Evolutionary conservation across 2,113 vertebrate genomes (phyloP), one percentile per base, ranked within the genome.

Genomic region (Okapia johnstoni): DNA sequence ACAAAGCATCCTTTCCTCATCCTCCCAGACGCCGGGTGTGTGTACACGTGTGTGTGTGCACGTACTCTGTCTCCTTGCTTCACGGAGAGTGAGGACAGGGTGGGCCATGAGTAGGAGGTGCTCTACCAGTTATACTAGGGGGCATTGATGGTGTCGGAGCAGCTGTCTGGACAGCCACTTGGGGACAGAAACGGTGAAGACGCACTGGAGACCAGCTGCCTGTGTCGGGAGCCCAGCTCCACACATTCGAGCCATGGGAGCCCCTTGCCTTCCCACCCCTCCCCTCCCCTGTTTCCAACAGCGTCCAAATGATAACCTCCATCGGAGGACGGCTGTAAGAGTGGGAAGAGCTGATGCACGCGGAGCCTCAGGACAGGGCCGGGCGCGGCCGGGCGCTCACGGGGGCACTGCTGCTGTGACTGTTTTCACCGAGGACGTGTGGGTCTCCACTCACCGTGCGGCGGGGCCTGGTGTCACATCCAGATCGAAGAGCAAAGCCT

Each of bases 291-390:
- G 16, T 61, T 84, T 55, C 57, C 54, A 40, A 2, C 2, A 6
- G 52, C 2, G 3, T 26, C 13, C 8, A 21, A 6, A 57, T 57
- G 33, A 48, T 10, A 40, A 7, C 8, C 2, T 2, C 13, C 14
- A 11, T 28, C 14, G 33, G 21, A 12, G 11, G 30, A 28, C 4
- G 30, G 9, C n/a, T 0, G 0, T 5, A 7, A 52, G 28, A 7
- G 21, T 16, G 58, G 28, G 46, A 30, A 14, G 40, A 84, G 26
- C 19, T 15, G 7, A 10, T 1, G 0, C 14, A 19, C 4, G 1
- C 19, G 12, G 79, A 26, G 9, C 8, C 7, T 48, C 19, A 1
- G 57, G 36, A 30, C 19, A 28, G 17, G 36, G 46, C 16, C 23
- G 2, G 17, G 48, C 30, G 17, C 28, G 36, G 1, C n/a, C 0